Evolutionary conservation across 1,140 invertebrate genomes (phyloP), one percentile per base, ranked within the genome.

Genomic region (Drosophila sproati): DNA sequence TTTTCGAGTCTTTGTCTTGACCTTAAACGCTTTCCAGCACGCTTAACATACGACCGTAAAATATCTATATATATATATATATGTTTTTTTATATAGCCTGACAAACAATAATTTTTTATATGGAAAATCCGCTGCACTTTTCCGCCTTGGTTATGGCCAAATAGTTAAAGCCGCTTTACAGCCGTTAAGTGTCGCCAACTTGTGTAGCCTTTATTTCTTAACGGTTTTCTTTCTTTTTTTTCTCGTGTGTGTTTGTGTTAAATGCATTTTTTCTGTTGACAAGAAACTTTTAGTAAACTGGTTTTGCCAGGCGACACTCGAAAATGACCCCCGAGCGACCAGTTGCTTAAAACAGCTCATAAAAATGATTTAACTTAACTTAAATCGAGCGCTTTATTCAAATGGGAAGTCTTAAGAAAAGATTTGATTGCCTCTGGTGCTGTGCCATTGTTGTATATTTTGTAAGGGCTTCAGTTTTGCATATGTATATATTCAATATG

Each of bases 161-260:
- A 60, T 20, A 69, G 54, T 59, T 64, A 31, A 73, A 68, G 54
- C 62, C 51, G 50, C 20, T 88, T 87, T 82, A 85, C 29, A 63
- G 83, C 77, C 62, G 73, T 87, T 88, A 87, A 88, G 69, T 87
- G 83, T 88, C 83, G 80, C 82, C 82, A 83, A 83, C 67, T 73
- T 76, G 87, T 79, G 80, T 80, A 61, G 50, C 78, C 64, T 59
- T 31, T 71, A 63, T 63, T 60, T 66, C 63, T 64, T 67, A 37
- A 8, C 73, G 51, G 64, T 63, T 50, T 52, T 32, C n/a, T 79
- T 77, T 70, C 79, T 76, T 69, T 80, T 76, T 78, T 64, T 79
- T 2, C 20, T 20, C 20, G 20, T 20, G 20, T 20, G 20, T 20
- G 20, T 20, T 20, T 20, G 20, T 20, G 20, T 20, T 67, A 86